Evolutionary conservation across 1,140 invertebrate species (phyloP), one percentile per base, ranked within the genome.

Genomic region (Amphibalanus amphitrite): DNA sequence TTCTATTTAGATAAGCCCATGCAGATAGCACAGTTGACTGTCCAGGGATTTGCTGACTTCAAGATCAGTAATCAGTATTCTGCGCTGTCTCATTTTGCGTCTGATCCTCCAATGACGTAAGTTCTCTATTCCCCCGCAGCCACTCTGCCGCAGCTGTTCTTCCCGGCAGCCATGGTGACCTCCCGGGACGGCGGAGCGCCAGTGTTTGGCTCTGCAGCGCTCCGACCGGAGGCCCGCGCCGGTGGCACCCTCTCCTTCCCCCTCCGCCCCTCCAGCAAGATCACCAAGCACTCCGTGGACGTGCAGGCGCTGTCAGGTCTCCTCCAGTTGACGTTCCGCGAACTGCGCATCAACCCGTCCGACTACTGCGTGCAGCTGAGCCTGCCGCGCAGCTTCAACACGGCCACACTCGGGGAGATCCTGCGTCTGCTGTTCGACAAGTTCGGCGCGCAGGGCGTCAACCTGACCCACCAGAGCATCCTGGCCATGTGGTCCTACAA

Each of bases 401-500:
- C 80, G 71, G 76, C 79, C 29, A 75, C 81, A n/a, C 79, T 80
- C 74, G 76, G 76, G 30, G 78, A 79, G 28, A 72, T 83, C 69
- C 76, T 83, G 74, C 75, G 80, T 59, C 75, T 82, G 15, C 73
- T 85, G 40, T 78, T 84, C 47, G 79, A 82, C 47, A 76, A 79
- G 70, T 81, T 79, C 73, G 76, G 77, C 73, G 82, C 83, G 67
- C 77, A 79, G 76, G 82, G 80, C 25, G 83, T 83, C 17, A 84
- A 82, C 75, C 83, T 87, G 75, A 83, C 84, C 20, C 80, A 84
- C 73, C 86, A 88, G 77, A 81, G 84, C 69, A 80, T 85, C n/a
- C 77, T 86, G 67, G 80, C 85, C 40, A 80, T 88, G 3, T 86
- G 85, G 77, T 83, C 85, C 4, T 87, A 88, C 77, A 84, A 85